A percentile compares a stretch with the other conserved stretches of the same genome.
Conservation (phyloP, 2,888 invertebrate species). For the Diachrysia chrysitis region DNA sequence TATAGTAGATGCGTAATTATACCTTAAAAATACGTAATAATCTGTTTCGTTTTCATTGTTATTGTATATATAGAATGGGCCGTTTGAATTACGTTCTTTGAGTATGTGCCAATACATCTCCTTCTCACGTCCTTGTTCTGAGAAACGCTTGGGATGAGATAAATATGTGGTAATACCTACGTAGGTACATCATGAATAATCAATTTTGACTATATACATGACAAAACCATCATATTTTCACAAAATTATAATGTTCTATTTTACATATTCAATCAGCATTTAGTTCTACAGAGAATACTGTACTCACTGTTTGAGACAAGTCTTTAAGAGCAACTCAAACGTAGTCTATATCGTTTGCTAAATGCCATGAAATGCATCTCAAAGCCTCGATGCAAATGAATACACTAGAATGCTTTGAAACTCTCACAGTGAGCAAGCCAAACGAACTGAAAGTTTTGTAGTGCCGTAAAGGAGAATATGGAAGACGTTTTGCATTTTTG, state of each 20-base stretch:
- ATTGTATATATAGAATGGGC: no score
- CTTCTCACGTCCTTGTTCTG: no score
- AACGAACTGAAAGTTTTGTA: neutral
- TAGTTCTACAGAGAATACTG: neutral
- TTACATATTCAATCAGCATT: neutral
- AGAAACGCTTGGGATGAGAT: no score
- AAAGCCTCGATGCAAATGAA: neutral
- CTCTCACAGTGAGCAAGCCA: neutral
- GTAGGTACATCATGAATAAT: no score
- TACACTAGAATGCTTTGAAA: slow-evolving; percentile 5
- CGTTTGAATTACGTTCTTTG: no score
- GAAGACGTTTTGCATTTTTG: slow-evolving; percentile 1
- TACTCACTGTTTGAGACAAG: neutral
- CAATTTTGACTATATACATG: no score
- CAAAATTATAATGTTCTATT: neutral
- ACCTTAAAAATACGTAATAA: no score
- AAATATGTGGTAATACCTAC: no score
- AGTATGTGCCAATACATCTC: no score
- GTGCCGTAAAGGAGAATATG: neutral
- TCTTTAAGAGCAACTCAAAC: neutral
- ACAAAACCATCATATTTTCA: slow-evolving; percentile 5
- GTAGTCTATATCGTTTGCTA: neutral
- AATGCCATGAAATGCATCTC: neutral
- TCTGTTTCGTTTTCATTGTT: no score
- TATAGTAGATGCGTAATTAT: no score